Percentiles rank a stretch among this genome's conserved stretches.
These are phyloP conservation scores for Thecophora atra DNA, from an alignment of 2,888 invertebrate genomes.

Conservation along the genomic window DNA sequence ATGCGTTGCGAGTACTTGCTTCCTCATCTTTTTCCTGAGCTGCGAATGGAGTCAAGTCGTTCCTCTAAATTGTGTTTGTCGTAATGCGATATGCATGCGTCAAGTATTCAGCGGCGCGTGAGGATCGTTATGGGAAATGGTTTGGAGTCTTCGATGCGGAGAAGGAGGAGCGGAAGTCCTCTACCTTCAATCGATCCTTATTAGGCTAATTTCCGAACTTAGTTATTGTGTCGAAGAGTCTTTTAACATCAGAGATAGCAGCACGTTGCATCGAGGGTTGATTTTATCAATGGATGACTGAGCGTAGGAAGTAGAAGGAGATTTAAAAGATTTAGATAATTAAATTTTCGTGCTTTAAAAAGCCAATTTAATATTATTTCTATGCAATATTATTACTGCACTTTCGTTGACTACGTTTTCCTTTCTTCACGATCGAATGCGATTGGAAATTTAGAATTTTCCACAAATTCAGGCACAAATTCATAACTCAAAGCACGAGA, in stretches of 20 bases:
- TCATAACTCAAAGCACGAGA: conserved; percentile 3
- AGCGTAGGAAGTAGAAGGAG: neutral
- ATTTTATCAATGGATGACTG: neutral
- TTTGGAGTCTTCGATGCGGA: conserved; percentile 1
- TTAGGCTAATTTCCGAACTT: conserved; percentile 7
- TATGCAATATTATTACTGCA: too few species aligned
- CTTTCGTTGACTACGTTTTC: too few species aligned
- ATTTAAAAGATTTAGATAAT: neutral
- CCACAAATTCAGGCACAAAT: conserved; percentile 20
- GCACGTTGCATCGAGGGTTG: neutral
- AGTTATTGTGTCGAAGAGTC: neutral
- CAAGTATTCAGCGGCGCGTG: conserved; percentile 25
- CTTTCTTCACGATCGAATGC: too few species aligned
- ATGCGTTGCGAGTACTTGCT: neutral
- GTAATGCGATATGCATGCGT: conserved; percentile 36
- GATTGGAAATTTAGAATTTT: too few species aligned
- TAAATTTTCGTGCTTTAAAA: neutral
- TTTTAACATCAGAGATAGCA: conserved; percentile 15
- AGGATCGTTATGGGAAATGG: conserved; percentile 32
- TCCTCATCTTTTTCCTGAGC: neutral
- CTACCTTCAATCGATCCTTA: conserved; percentile 16
- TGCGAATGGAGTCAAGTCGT: conserved; percentile 25
- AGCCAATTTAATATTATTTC: too few species aligned
- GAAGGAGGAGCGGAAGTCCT: conserved; percentile 21
- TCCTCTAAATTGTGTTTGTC: conserved; percentile 19